Base-by-base conservation (phyloP, 2,113 vertebrate species). In the Xyrauchen texanus region DNA sequence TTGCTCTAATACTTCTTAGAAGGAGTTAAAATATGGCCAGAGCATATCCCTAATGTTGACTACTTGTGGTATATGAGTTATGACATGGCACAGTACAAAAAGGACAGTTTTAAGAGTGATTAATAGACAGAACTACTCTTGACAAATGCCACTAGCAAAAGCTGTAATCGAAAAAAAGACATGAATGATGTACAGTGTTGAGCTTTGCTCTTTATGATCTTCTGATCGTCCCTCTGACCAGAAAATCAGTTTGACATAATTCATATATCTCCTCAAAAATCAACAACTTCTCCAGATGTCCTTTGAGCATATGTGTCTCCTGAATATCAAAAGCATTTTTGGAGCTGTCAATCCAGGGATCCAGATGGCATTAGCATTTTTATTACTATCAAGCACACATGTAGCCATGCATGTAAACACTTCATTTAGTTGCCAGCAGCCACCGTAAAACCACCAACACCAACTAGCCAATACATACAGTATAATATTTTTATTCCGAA, bases 321-420 rank as follows among this genome's bases (percentile, higher is more conserved):
- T 82, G 71, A 76, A 81, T 76, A 64, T 45, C n/a, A n/a, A n/a
- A n/a, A n/a, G 42, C 53, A 44, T 78, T 60, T 70, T 75, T 76
- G 58, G 72, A 78, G 16, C 62, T 82, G 85, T 81, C 85, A 85
- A 85, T 82, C 69, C 82, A 66, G 77, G 89, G 90, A 93, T 92
- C 91, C 84, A 76, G 82, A 87, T 86, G 88, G 83, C 87, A 91
- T 93, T 92, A 91, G 88, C 90, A 92, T 93, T 92, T 92, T 93
- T 91, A 93, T 92, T 88, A 90, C 87, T 86, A 71, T 83, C 80
- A 87, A 86, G 88, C 86, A 85, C 21, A 84, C 72, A 88, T 79
- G 88, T 89, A 90, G 88, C 82, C 86, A 91, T 90, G 88, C 91
- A 91, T 92, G 91, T 91, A 90, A 89, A 86, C 73, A 84, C 84